A percentile compares a stretch with the other conserved stretches of the same genome.
Conservation (phyloP, 2,888 invertebrate genomes). For the Lithophane ornitopus region DNA sequence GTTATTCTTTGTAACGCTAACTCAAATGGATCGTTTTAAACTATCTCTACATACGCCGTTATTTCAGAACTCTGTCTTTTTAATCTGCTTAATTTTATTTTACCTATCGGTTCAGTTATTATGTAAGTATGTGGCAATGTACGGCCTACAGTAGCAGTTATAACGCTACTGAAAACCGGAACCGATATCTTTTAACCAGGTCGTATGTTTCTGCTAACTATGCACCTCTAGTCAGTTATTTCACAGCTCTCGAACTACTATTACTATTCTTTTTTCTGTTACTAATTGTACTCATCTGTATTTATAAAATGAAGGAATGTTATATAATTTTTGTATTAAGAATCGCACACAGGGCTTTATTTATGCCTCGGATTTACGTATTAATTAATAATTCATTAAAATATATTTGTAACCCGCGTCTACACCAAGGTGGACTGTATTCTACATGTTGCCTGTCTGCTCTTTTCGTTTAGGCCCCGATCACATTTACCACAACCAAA, state of each 20-base stretch:
- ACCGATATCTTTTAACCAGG: not conserved
- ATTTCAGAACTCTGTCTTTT: not conserved
- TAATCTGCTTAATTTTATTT: not conserved
- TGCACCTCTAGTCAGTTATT: constrained; percentile 44
- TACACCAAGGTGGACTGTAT: not conserved
- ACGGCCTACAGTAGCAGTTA: not conserved
- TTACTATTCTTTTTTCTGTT: constrained; percentile 11
- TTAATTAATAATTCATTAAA: constrained; percentile 2
- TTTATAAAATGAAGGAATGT: not conserved
- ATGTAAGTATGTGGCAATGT: not conserved
- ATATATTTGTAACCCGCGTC: not conserved
- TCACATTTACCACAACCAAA: not conserved
- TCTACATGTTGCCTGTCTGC: too few species aligned
- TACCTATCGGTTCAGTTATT: not conserved
- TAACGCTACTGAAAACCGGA: not conserved
- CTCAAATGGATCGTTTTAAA: not conserved
- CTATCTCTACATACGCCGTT: not conserved
- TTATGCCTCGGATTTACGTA: not conserved
- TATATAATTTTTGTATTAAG: constrained; percentile 2
- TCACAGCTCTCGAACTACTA: constrained; percentile 25
- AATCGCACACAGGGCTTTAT: not conserved
- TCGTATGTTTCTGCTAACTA: constrained; percentile 26
- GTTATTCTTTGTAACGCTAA: constrained; percentile 5
- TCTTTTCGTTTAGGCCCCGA: not conserved
- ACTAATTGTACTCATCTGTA: constrained; percentile 4